A percentile compares a stretch with the other conserved stretches of the same genome.
phyloP scores from a whole-genome alignment of 2,797 vertebrate species.

The Petrocephalus schoutedeni region DNA sequence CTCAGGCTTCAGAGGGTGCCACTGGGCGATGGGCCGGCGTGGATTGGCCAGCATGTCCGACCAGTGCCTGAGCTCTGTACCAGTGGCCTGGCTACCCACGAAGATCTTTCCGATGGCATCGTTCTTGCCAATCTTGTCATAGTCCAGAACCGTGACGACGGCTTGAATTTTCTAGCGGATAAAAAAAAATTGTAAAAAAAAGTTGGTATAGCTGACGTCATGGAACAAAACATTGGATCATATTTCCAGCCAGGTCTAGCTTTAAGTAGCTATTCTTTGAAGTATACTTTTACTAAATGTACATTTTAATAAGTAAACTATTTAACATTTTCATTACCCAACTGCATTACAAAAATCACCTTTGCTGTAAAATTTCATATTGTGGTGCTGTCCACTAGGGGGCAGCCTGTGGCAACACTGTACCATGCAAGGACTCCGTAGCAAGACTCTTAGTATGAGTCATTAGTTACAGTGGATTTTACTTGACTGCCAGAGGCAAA shows the following conservation, averaged over 20 bases:
- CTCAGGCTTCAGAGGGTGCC: constrained; percentile 94
- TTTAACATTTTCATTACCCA: not conserved
- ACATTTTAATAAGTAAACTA: not conserved
- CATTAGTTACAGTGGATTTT: not conserved
- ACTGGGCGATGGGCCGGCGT: constrained; percentile 91
- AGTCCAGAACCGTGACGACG: constrained; percentile 94
- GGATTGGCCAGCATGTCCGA: constrained; percentile 98
- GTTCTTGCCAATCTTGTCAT: constrained; percentile 96
- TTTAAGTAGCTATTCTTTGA: not conserved
- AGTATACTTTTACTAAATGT: not conserved
- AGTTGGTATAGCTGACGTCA: not conserved
- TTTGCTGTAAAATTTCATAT: not conserved
- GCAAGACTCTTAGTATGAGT: not conserved
- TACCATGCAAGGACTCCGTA: not conserved
- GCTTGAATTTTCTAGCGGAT: constrained; percentile 84
- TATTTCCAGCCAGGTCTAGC: not conserved
- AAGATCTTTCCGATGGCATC: constrained; percentile 96
- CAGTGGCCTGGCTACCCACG: constrained; percentile 80
- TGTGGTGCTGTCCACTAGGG: not conserved
- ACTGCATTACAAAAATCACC: not conserved
- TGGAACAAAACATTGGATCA: not conserved
- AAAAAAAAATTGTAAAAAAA: not conserved
- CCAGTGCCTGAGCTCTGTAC: constrained; percentile 94
- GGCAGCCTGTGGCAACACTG: not conserved
- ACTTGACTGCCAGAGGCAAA: not conserved